These are phyloP conservation scores for Antheraea pernyi DNA, from an alignment of 1,140 invertebrate genomes.

Conservation along the genomic window DNA sequence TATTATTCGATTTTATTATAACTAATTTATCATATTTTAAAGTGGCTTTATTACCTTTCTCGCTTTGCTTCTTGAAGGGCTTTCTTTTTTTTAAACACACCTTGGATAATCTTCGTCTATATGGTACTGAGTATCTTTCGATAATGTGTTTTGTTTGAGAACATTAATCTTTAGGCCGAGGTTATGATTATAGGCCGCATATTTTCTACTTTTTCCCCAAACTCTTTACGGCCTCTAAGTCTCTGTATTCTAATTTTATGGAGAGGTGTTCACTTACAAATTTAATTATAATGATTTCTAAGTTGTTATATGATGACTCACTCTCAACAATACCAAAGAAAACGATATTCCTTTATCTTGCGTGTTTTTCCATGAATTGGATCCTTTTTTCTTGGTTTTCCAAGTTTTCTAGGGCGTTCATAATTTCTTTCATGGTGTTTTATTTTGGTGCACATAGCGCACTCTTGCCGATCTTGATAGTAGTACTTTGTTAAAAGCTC, in stretches of 20 bases:
- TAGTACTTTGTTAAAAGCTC: no score
- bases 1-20: conserved; percentile 7
- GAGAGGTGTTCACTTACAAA: conserved; percentile 16
- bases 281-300: conserved; percentile 18
- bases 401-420: conserved; percentile 6
- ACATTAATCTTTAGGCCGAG: neutral
- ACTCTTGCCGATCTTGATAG: no score
- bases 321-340: conserved; percentile 12
- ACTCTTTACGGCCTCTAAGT: conserved; percentile 24
- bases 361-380: conserved; percentile 16
- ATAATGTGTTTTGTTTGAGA: conserved; percentile 2
- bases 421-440: conserved; percentile 7
- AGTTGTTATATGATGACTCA: conserved; percentile 12
- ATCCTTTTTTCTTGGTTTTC: conserved; percentile 18
- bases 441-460: no score
- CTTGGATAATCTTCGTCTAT: conserved; percentile 11
- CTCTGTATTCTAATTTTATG: conserved; percentile 15
- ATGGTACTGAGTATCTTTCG: conserved; percentile 10
- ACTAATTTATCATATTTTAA: conserved; percentile 6
- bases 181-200: conserved; percentile 22
- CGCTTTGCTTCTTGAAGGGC: neutral
- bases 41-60: conserved; percentile 2
- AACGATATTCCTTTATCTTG: conserved; percentile 16
- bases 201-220: conserved; percentile 23
- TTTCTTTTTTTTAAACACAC: conserved; percentile 7